Evolutionary conservation across 2,113 vertebrate species (phyloP).

Genomic region (Heptranchias perlo): DNA sequence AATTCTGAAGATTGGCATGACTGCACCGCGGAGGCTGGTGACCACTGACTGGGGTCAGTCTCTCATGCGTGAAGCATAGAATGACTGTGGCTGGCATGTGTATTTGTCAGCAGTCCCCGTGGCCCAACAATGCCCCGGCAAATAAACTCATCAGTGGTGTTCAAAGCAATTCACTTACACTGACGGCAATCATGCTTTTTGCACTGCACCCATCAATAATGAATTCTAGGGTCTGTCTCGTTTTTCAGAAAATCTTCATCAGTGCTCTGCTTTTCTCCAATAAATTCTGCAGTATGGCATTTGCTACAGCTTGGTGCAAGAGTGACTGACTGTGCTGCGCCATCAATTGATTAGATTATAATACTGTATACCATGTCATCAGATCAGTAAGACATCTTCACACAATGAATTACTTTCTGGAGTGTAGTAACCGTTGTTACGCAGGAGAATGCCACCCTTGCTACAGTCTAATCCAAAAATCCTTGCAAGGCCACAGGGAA

Average conservation of each 20-base stretch:
- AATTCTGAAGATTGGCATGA: too few relatives aligned
- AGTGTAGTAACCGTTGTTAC: background rate
- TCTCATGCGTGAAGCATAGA: too few relatives aligned
- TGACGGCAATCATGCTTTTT: background rate
- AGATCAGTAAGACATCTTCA: background rate
- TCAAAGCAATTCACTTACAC: background rate
- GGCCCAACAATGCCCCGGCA: too few relatives aligned
- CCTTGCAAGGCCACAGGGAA: background rate
- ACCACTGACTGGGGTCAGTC: too few relatives aligned
- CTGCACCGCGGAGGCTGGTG: too few relatives aligned
- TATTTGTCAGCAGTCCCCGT: too few relatives aligned
- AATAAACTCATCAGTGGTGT: too few relatives aligned
- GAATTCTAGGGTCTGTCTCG: background rate
- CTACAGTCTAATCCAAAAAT: background rate
- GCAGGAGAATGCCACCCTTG: background rate
- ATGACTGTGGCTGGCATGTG: too few relatives aligned
- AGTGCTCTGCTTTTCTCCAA: background rate
- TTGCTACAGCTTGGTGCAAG: too few relatives aligned
- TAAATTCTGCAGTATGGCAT: background rate
- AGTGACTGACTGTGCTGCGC: too few relatives aligned
- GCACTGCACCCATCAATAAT: background rate
- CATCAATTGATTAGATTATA: background rate
- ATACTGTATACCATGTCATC: background rate
- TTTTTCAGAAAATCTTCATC: background rate
- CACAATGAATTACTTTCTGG: background rate